Conservation (phyloP, 2,113 vertebrate species). For the Tetraodon nigroviridis region DNA sequence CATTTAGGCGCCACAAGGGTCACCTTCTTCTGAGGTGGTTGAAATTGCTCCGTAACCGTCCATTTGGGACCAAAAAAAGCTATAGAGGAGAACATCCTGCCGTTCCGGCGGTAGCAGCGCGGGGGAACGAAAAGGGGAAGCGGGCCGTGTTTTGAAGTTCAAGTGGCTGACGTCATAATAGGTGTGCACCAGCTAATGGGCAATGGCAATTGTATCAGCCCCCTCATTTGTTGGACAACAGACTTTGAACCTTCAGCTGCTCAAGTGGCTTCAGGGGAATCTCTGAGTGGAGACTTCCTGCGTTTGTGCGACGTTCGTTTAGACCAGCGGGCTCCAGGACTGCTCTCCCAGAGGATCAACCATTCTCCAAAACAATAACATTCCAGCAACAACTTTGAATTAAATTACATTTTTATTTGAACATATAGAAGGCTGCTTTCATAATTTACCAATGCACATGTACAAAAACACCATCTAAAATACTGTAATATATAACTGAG, state of each 20-base stretch:
- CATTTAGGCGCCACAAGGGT: constrained; percentile 28
- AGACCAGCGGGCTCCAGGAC: constrained; percentile 25
- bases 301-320: constrained; percentile 47
- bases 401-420: constrained; percentile 73
- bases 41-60: constrained; percentile 49
- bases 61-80: constrained; percentile 21
- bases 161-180: constrained; percentile 61
- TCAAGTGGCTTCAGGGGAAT: constrained; percentile 43
- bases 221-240: constrained; percentile 45
- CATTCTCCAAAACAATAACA: constrained; percentile 31
- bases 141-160: constrained; percentile 61
- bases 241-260: constrained; percentile 47
- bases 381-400: constrained; percentile 41
- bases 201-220: constrained; percentile 35
- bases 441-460: constrained; percentile 77
- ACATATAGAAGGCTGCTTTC: constrained; percentile 62
- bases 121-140: constrained; percentile 31
- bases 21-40: constrained; percentile 35
- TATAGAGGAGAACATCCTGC: constrained; percentile 52
- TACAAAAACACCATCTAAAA: constrained; percentile 78
- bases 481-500: constrained; percentile 56
- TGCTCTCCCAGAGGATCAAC: constrained; percentile 3
- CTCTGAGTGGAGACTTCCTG: constrained; percentile 59
- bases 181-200: constrained; percentile 43
- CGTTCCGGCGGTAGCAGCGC: constrained; percentile 22